phyloP scores from a whole-genome alignment of 2,888 invertebrate species.

The Chirona hameri region DNA sequence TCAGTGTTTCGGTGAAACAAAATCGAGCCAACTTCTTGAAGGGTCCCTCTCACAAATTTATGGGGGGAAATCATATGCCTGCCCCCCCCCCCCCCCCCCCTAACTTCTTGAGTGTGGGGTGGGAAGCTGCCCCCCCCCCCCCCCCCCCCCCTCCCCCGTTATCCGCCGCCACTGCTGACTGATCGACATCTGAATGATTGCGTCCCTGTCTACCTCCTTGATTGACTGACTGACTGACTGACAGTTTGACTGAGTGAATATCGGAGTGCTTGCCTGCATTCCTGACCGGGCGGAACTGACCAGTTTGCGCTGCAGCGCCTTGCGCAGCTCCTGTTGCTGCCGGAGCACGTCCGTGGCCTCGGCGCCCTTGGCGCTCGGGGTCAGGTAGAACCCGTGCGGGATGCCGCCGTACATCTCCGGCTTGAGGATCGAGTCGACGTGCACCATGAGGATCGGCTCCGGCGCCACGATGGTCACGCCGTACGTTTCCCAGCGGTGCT shows the following conservation, averaged over 20 bases:
- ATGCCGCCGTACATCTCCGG: conserved; percentile 28
- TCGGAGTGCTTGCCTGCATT: no score
- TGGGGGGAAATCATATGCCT: no score
- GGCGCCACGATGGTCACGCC: conserved; percentile 24
- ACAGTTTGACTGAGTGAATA: background rate
- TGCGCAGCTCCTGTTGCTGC: conserved; percentile 24
- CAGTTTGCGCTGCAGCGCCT: background rate
- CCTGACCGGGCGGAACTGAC: background rate
- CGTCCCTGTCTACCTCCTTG: no score
- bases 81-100: no score
- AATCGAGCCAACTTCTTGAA: no score
- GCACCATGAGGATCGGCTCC: conserved; percentile 27
- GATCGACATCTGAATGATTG: no score
- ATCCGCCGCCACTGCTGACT: background rate
- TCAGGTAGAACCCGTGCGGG: conserved; percentile 26
- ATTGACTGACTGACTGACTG: no score
- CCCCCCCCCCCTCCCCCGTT: no score
- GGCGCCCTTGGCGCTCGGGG: background rate
- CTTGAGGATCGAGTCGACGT: conserved; percentile 27
- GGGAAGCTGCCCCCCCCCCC: no score
- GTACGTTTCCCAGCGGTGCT: conserved; percentile 25
- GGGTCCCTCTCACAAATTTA: no score
- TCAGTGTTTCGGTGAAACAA: no score
- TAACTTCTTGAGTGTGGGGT: no score
- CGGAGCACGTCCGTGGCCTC: background rate